A percentile compares a stretch with the other conserved stretches of the same genome.
These are phyloP conservation scores for Anableps anableps DNA, from an alignment of 2,797 vertebrate genomes.

Conservation along the genomic window DNA sequence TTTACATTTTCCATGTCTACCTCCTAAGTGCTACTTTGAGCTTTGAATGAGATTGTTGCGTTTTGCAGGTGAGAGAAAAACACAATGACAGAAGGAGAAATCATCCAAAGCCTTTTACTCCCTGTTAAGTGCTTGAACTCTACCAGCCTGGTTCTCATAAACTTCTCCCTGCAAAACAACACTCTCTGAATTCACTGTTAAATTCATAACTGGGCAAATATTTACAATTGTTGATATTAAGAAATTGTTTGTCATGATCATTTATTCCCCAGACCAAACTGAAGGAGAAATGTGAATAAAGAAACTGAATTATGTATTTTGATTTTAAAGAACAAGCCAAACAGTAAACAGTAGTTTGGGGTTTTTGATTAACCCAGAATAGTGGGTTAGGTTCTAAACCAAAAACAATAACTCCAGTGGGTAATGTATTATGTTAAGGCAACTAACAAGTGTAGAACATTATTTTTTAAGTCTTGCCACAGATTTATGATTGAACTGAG, in stretches of 20 bases:
- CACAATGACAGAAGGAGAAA: conserved; percentile 13
- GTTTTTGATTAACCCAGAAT: too few species aligned
- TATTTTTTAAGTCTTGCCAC: too few species aligned
- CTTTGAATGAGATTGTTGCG: conserved; percentile 27
- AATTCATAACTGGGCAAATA: neutral
- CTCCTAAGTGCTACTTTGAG: conserved; percentile 37
- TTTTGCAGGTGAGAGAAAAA: conserved; percentile 28
- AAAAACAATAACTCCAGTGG: too few species aligned
- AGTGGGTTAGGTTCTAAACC: too few species aligned
- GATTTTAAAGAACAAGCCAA: neutral
- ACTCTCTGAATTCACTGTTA: too few species aligned
- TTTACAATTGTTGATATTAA: neutral
- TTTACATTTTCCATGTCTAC: conserved; percentile 39
- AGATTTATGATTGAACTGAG: too few species aligned
- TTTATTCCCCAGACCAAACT: neutral
- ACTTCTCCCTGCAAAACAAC: neutral
- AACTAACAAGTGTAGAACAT: too few species aligned
- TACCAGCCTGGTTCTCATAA: neutral
- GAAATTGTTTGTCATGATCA: neutral
- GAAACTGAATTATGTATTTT: neutral
- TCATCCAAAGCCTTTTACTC: conserved; percentile 17
- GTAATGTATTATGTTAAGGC: too few species aligned
- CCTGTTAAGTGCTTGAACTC: conserved; percentile 3
- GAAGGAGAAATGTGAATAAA: neutral
- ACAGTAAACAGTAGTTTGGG: too few species aligned